Evolutionary conservation across 1,140 invertebrate genomes (phyloP), one percentile per base, ranked within the genome.

Genomic region (Camponotus pennsylvanicus): DNA sequence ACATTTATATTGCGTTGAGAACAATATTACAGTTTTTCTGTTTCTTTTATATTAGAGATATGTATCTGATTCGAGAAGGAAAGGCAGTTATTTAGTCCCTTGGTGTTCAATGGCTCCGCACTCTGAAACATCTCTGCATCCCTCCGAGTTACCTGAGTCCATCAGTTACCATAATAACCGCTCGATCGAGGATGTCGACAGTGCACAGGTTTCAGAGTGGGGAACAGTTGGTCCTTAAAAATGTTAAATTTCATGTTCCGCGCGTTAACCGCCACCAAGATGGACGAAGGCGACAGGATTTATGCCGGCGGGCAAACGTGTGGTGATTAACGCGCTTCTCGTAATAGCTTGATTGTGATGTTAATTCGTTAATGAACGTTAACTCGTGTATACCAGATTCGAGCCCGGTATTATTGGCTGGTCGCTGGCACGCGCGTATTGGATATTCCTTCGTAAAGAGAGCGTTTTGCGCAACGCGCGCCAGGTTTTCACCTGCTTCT

Each of bases 281-380:
- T 15, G 49, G 67, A 57, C 27, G n/a, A 45, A 21, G 13, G 73
- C 27, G 27, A 27, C 27, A 37, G 11, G n/a, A 64, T 45, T 64
- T 49, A 0, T 8, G 52, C 37, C 13, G n/a, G 15, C 61, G 45
- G 59, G 18, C 34, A 63, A 52, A 27, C 15, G 9, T 52, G 2
- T 83, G 79, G n/a, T 9, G 69, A 34, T 75, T 73, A 32, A 75
- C 69, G 55, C 69, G 67, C 18, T 32, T 32, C 3, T 73, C 37
- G 55, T 73, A 83, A 61, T 75, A 75, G 69, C 40, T 76, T 85
- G 45, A 78, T 85, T 85, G 82, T 85, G 82, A 85, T 85, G 82
- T 78, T 85, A 85, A 78, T 85, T 67, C 73, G 61, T 85, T 85
- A 78, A 85, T 78, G 82, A 76, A 85, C 82, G 82, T 85, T 85